Percentiles rank a stretch among this genome's conserved stretches.
Evolutionary conservation across 2,113 vertebrate genomes (phyloP).

Genomic region (Coracopsis vasa): DNA sequence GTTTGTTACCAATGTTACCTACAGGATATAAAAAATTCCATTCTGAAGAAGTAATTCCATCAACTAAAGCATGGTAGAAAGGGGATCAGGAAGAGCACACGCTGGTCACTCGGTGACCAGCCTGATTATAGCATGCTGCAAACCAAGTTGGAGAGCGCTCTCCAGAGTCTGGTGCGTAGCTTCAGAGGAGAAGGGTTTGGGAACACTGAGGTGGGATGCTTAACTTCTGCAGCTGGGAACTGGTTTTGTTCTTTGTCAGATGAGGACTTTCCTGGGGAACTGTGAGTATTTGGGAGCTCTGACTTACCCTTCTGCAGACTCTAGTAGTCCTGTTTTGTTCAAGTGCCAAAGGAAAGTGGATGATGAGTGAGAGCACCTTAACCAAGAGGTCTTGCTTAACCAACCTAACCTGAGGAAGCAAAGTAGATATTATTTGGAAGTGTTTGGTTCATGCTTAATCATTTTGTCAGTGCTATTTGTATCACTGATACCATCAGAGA

Average conservation of each 20-base stretch:
- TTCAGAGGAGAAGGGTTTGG: neutral
- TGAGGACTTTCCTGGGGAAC: neutral
- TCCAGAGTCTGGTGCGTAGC: accelerated
- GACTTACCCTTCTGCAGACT: neutral
- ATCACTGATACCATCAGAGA: neutral
- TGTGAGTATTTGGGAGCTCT: neutral
- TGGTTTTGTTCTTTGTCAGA: neutral
- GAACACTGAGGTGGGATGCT: neutral
- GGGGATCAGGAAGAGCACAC: neutral
- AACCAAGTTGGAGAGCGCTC: neutral
- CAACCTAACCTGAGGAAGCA: accelerated
- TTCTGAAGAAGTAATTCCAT: neutral
- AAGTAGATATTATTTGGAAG: neutral
- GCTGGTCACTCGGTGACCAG: neutral
- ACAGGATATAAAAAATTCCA: neutral
- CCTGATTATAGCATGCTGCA: neutral
- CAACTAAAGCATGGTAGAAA: neutral
- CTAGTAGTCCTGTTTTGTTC: neutral
- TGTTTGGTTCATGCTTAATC: neutral
- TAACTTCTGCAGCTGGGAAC: no score
- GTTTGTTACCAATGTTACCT: neutral
- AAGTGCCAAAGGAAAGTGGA: neutral
- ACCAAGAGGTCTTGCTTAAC: neutral
- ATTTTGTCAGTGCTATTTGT: accelerated
- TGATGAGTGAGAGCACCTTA: neutral